Percentiles rank a stretch among this genome's conserved stretches.
These are phyloP conservation scores for Atlantisia rogersi DNA, from an alignment of 2,113 vertebrate species.

Conservation along the genomic window DNA sequence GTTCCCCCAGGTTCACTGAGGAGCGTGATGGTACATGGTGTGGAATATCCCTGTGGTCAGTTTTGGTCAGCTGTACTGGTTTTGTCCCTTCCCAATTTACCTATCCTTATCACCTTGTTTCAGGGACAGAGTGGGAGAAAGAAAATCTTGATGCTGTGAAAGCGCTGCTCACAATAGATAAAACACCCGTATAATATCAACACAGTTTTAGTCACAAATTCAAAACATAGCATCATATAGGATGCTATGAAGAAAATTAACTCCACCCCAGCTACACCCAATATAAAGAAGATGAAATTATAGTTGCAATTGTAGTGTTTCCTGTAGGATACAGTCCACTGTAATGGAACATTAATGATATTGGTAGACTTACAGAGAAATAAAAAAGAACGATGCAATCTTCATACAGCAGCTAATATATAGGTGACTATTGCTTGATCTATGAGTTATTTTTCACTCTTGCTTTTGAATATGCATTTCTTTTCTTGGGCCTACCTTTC, in stretches of 20 bases:
- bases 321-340: not conserved
- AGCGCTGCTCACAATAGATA: not conserved
- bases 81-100: not conserved
- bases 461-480: not conserved
- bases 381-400: not conserved
- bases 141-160: no score
- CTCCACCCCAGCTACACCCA: not conserved
- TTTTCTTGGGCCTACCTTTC: not conserved
- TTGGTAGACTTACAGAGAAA: not conserved
- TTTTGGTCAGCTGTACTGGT: not conserved
- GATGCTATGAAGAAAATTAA: not conserved
- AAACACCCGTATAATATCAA: not conserved
- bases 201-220: not conserved
- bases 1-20: not conserved
- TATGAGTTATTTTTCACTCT: not conserved
- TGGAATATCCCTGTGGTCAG: not conserved
- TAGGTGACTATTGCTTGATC: not conserved
- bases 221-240: not conserved
- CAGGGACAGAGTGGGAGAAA: not conserved
- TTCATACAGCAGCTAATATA: not conserved
- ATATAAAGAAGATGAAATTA: not conserved
- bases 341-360: not conserved
- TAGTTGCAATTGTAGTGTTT: not conserved
- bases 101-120: fast-evolving
- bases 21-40: not conserved